A percentile compares a stretch with the other conserved stretches of the same genome.
Evolutionary conservation across 2,888 invertebrate species (phyloP).

Genomic region (Patella depressa): DNA sequence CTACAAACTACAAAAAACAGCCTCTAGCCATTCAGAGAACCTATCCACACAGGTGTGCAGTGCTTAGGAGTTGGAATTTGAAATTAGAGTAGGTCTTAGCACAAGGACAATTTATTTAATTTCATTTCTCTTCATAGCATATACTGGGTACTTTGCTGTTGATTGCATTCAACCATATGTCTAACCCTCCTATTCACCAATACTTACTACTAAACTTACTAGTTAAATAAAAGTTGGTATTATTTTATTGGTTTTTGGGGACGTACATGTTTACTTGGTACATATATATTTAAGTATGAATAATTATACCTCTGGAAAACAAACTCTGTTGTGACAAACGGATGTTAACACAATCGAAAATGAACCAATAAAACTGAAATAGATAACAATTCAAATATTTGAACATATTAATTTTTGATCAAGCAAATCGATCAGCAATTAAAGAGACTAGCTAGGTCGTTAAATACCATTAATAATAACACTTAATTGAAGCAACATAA

Average conservation of each 20-base stretch:
- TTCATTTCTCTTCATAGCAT: too few species aligned
- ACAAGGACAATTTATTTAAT: too few species aligned
- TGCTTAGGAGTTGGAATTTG: too few species aligned
- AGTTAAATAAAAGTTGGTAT: not conserved
- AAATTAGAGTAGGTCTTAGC: too few species aligned
- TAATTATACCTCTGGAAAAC: conserved; percentile 34
- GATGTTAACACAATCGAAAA: conserved; percentile 32
- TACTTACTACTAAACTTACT: not conserved
- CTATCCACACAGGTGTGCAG: too few species aligned
- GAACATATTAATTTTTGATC: not conserved
- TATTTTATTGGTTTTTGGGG: too few species aligned
- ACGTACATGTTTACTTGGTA: too few species aligned
- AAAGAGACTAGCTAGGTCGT: not conserved
- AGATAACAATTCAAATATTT: conserved; percentile 1
- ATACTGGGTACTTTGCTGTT: too few species aligned
- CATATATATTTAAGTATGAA: not conserved
- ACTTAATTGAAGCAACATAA: not conserved
- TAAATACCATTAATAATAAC: not conserved
- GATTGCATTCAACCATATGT: too few species aligned
- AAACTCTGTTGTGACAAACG: conserved; percentile 27
- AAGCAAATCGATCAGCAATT: too few species aligned
- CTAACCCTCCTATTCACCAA: not conserved
- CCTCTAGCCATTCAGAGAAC: too few species aligned
- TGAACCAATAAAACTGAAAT: conserved; percentile 35
- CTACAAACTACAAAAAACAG: too few species aligned